Base-by-base conservation (phyloP, 2,888 invertebrate species). In the Drosophila helvetica region DNA sequence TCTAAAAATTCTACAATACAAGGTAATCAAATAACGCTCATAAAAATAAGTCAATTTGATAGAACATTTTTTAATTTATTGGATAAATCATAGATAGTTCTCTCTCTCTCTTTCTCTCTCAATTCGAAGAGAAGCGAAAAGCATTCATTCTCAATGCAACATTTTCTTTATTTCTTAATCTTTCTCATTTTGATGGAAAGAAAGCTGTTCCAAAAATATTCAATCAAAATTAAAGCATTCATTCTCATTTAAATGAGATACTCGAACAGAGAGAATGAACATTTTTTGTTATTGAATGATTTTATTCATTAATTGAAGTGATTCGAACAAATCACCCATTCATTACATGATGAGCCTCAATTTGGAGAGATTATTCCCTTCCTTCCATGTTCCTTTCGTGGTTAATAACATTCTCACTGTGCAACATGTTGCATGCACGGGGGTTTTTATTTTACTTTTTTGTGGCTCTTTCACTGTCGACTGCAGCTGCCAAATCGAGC, bases 401-500 rank as follows among this genome's bases (percentile, higher is more conserved):
- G n/a, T n/a, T n/a, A n/a, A n/a, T n/a, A n/a, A n/a, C n/a, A n/a
- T n/a, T 8, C 30, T 43, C 22, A 22, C 22, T 19, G 18, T 56
- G 69, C 69, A 50, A 68, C 69, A 68, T 42, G 46, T 52, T 30
- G 27, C 19, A 22, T 48, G 59, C 25, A 25, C 45, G 45, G 52
- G 9, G 38, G 15, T 38, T 27, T 42, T 52, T 19, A 25, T 25
- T 47, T 33, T 15, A 19, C 19, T 57, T 48, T 25, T 47, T 33
- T n/a, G n/a, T n/a, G n/a, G n/a, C 17, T 42, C 27, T 58, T 50
- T 50, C 50, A 15, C 25, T 38, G 58, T 59, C 17, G 48, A 12
- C 43, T 59, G 43, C 59, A 59, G 59, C 72, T 63, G 51, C 63
- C 73, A 68, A 66, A 68, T 43, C 48, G 48, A 66, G 69, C 66